phyloP scores from a whole-genome alignment of 2,888 invertebrate genomes.

The Gortyna flavago region DNA sequence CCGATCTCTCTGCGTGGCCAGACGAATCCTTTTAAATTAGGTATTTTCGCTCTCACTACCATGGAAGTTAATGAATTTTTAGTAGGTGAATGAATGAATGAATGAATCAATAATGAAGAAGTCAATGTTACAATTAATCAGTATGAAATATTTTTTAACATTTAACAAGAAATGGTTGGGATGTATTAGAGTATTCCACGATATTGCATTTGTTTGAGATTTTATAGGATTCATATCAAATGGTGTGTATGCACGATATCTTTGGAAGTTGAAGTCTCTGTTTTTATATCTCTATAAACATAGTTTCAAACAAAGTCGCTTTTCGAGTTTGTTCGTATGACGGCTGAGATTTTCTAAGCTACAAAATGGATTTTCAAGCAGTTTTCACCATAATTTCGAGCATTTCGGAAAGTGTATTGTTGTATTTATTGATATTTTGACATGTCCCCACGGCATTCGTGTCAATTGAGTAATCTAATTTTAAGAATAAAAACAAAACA shows the following conservation, averaged over 20 bases:
- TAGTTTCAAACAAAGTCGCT: neutral
- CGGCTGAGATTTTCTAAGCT: neutral
- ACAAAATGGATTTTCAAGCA: neutral
- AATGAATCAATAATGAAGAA: conserved; percentile 24
- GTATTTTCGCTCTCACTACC: conserved; percentile 9
- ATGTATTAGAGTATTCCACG: conserved; percentile 28
- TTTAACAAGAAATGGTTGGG: neutral
- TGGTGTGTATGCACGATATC: conserved; percentile 41
- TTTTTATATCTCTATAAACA: no score
- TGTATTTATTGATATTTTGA: neutral
- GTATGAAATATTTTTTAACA: conserved; percentile 25
- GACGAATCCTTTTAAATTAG: conserved; percentile 18
- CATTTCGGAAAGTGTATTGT: neutral
- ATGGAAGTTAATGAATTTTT: conserved; percentile 28
- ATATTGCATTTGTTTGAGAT: conserved; percentile 31
- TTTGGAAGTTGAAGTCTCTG: neutral
- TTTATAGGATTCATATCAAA: conserved; percentile 33
- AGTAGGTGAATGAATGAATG: conserved; percentile 19
- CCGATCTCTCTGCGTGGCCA: conserved; percentile 1
- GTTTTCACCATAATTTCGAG: neutral
- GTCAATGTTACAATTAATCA: conserved; percentile 32
- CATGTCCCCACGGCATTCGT: neutral
- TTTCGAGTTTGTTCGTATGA: neutral
- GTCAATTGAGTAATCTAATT: neutral
- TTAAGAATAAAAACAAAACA: neutral